Conservation (phyloP, 2,888 invertebrate genomes). For the Lordiphosa fenestrarum region DNA sequence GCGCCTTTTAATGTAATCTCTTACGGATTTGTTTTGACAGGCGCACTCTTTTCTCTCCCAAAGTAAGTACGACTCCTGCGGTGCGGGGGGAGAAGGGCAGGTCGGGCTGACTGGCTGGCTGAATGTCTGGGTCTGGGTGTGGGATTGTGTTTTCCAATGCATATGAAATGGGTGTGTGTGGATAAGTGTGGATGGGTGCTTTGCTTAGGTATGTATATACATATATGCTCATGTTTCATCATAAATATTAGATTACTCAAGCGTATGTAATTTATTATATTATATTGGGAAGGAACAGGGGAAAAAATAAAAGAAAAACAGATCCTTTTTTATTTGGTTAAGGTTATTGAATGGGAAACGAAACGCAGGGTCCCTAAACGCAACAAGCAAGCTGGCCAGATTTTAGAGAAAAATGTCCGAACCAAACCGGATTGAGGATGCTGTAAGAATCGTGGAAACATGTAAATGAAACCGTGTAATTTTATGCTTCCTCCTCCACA, state of each 20-base stretch:
- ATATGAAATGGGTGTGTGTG: slow-evolving; percentile 48
- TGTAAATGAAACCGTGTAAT: neutral
- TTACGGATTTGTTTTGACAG: slow-evolving; percentile 75
- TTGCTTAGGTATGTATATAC: slow-evolving; percentile 23
- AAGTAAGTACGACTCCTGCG: too few relatives aligned
- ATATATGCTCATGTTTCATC: slow-evolving; percentile 41
- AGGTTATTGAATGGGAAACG: slow-evolving; percentile 5
- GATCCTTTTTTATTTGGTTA: slow-evolving; percentile 4
- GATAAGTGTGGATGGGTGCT: slow-evolving; percentile 29
- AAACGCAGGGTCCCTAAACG: neutral
- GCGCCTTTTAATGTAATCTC: slow-evolving; percentile 75
- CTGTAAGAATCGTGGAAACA: too few relatives aligned
- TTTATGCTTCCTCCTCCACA: neutral
- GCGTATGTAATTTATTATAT: slow-evolving; percentile 68
- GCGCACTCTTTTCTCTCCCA: slow-evolving; percentile 25
- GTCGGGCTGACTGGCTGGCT: neutral
- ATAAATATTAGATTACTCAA: slow-evolving; percentile 71
- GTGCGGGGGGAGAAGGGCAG: too few relatives aligned
- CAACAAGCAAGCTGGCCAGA: too few relatives aligned
- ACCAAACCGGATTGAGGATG: too few relatives aligned
- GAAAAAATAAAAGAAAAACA: neutral
- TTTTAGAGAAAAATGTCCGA: too few relatives aligned
- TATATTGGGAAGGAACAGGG: slow-evolving; percentile 39
- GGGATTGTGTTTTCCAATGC: slow-evolving; percentile 45
- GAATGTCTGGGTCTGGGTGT: slow-evolving; percentile 1